phyloP scores from a whole-genome alignment of 2,888 invertebrate genomes.

The Orchestes rusci region DNA sequence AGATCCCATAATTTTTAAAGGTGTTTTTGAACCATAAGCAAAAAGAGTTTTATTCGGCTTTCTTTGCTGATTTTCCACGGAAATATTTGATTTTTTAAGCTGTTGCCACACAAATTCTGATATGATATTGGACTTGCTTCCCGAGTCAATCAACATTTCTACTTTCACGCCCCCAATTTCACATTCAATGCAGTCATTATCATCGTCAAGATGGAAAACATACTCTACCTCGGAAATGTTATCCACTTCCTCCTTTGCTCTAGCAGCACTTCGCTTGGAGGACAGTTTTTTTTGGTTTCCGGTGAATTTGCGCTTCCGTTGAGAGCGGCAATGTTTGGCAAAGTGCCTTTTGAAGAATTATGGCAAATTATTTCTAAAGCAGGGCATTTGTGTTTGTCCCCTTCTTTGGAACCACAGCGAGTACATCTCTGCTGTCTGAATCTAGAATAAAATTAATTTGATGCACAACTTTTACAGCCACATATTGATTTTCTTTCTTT shows the following conservation, averaged over 20 bases:
- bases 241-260: no score
- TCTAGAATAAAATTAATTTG: no score
- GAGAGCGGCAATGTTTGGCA: constrained; percentile 4
- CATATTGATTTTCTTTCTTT: no score
- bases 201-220: not conserved
- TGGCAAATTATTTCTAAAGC: not conserved
- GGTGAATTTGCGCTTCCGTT: not conserved
- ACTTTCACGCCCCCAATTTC: constrained; percentile 6
- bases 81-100: constrained; percentile 2
- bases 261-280: not conserved
- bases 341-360: constrained; percentile 3
- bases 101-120: not conserved
- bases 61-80: constrained; percentile 1
- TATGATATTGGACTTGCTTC: constrained; percentile 7
- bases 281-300: no score
- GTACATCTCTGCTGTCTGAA: no score
- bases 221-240: not conserved
- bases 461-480: no score
- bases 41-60: constrained; percentile 5
- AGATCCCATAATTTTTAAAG: constrained; percentile 23
- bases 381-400: constrained; percentile 5
- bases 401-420: constrained; percentile 2
- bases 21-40: constrained; percentile 5
- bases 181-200: constrained; percentile 5
- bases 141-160: constrained; percentile 8